A percentile compares a stretch with the other conserved stretches of the same genome.
Conservation (phyloP, 2,888 invertebrate species). For the Lampropteryx suffumata region DNA sequence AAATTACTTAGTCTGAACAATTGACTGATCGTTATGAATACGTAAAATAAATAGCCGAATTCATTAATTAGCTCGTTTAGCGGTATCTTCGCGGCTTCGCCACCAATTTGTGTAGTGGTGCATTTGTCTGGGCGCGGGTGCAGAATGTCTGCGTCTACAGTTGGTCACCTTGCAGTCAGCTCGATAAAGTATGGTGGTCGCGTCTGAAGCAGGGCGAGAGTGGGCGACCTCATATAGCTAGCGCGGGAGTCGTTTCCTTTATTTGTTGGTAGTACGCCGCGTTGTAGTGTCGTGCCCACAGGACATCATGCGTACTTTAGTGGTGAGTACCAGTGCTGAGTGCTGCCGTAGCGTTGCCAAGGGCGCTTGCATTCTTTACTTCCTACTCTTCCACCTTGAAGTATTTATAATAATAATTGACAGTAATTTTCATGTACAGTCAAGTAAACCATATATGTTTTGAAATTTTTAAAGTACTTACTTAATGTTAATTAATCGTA, state of each 20-base stretch:
- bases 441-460: too few relatives aligned
- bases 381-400: conserved; percentile 33
- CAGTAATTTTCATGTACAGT: conserved; percentile 6
- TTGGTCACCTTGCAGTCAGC: conserved; percentile 69
- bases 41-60: conserved; percentile 53
- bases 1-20: conserved; percentile 23
- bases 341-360: conserved; percentile 48
- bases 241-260: conserved; percentile 76
- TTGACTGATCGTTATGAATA: conserved; percentile 42
- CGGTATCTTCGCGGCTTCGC: conserved; percentile 65
- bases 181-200: conserved; percentile 74
- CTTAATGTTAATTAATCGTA: too few relatives aligned
- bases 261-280: conserved; percentile 76
- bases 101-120: conserved; percentile 63
- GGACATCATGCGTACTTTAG: conserved; percentile 75
- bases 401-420: conserved; percentile 17
- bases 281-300: conserved; percentile 73
- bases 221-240: conserved; percentile 80
- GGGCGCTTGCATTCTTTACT: conserved; percentile 45
- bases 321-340: conserved; percentile 67
- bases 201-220: conserved; percentile 76
- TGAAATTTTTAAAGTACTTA: too few relatives aligned
- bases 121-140: conserved; percentile 46
- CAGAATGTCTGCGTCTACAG: conserved; percentile 54
- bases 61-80: conserved; percentile 70